Conservation (phyloP, 2,888 invertebrate species). For the Drosophila quinaria region DNA sequence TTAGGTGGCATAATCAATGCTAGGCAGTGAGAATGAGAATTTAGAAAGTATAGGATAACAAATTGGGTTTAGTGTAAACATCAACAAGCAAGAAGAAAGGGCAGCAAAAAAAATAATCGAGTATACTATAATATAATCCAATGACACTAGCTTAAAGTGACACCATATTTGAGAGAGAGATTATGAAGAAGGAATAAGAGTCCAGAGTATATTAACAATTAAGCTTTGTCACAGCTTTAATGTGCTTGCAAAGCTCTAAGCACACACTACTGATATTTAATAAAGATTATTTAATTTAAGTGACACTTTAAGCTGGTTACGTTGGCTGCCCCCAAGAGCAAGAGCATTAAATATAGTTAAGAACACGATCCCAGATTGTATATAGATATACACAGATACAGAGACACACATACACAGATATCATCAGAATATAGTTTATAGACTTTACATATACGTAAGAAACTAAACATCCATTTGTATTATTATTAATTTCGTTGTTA, state of each 20-base stretch:
- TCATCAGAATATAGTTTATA: conserved; percentile 48
- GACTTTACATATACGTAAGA: conserved; percentile 36
- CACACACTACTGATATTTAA: conserved; percentile 47
- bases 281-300: conserved; percentile 25
- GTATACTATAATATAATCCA: neutral
- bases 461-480: conserved; percentile 47
- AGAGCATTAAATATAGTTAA: conserved; percentile 24
- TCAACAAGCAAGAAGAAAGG: conserved; percentile 1
- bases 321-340: conserved; percentile 19
- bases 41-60: conserved; percentile 36
- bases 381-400: conserved; percentile 36
- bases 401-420: conserved; percentile 28
- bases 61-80: conserved; percentile 45
- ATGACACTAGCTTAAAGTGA: conserved; percentile 23
- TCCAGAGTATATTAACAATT: neutral
- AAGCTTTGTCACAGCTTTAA: conserved; percentile 5
- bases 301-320: conserved; percentile 23
- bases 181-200: neutral
- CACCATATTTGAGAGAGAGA: neutral
- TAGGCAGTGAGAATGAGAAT: conserved; percentile 17
- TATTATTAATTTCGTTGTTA: conserved; percentile 61
- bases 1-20: conserved; percentile 54
- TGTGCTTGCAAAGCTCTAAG: conserved; percentile 27
- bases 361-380: conserved; percentile 46
- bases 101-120: conserved; percentile 24